phyloP scores from a whole-genome alignment of 2,797 vertebrate species.

The Pelochelys cantorii region DNA sequence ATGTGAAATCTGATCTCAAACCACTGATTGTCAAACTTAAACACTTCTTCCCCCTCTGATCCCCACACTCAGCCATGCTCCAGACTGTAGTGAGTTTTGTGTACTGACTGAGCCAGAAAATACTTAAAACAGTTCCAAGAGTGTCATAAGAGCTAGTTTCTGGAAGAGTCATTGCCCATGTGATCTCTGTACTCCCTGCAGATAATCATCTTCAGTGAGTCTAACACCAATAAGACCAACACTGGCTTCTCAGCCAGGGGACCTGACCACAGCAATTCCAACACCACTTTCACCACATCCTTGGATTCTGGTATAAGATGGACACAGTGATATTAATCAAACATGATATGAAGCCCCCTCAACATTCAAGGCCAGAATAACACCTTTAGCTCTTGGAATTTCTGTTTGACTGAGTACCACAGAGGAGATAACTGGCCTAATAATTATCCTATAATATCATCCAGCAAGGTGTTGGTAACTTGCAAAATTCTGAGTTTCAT shows the following conservation, averaged over 20 bases:
- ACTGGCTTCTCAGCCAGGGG: background rate
- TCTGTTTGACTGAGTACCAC: background rate
- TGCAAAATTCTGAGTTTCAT: fast-evolving
- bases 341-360: background rate
- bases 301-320: background rate
- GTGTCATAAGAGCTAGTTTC: background rate
- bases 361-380: background rate
- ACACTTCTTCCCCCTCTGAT: background rate
- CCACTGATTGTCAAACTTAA: background rate
- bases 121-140: background rate
- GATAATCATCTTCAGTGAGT: background rate
- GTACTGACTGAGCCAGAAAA: background rate
- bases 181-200: background rate
- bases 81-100: background rate
- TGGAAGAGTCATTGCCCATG: background rate
- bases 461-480: background rate
- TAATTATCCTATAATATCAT: background rate
- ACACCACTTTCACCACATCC: background rate
- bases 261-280: background rate
- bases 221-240: background rate
- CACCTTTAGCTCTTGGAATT: background rate
- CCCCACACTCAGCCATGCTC: background rate
- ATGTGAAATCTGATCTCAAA: background rate
- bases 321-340: background rate
- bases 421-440: fast-evolving